Base-by-base conservation (phyloP, 2,113 vertebrate species). In the Aleadryas rufinucha region DNA sequence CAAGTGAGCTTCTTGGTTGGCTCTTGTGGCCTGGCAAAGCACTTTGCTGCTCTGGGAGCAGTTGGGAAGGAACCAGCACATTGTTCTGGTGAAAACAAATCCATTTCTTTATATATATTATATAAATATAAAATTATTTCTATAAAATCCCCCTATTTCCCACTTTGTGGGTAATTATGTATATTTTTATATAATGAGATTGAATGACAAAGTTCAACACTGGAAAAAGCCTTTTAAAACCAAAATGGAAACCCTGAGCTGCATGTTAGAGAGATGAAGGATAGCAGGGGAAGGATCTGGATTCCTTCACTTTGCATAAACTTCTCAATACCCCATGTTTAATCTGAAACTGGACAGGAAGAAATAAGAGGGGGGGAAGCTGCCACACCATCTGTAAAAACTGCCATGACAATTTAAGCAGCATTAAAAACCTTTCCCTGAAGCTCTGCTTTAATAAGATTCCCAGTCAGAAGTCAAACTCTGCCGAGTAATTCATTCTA, bases 401-500 rank as follows among this genome's bases (percentile, higher is more conserved):
- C 93, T 97, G 95, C 94, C 95, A 94, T 2, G 72, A 96, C 96
- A 96, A 97, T 97, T 97, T 95, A 96, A 92, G 91, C 95, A 88
- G 84, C 96, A 87, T 98, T 96, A 87, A 97, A 97, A 97, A 95
- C 87, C 95, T 84, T 97, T 95, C 98, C 98, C 96, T 93, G 97
- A 93, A 98, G 98, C 97, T 93, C 89, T 93, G 84, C 96, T 98
- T 98, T 98, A 98, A 98, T 97, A 97, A 96, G 97, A 96, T 96
- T 97, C 85, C 77, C 85, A 96, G 93, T 97, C 93, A 96, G 94
- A 96, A 97, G 95, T 95, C 95, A 97, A 97, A 97, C 87, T 94
- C 94, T 87, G 86, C 93, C 53, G 79, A 65, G 94, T 97, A 96
- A 98, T 95, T 97, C 91, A 90, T 97, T 97, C 96, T 96, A 92